Conservation (phyloP, 2,113 vertebrate genomes). For the Siphamia tubifer region DNA sequence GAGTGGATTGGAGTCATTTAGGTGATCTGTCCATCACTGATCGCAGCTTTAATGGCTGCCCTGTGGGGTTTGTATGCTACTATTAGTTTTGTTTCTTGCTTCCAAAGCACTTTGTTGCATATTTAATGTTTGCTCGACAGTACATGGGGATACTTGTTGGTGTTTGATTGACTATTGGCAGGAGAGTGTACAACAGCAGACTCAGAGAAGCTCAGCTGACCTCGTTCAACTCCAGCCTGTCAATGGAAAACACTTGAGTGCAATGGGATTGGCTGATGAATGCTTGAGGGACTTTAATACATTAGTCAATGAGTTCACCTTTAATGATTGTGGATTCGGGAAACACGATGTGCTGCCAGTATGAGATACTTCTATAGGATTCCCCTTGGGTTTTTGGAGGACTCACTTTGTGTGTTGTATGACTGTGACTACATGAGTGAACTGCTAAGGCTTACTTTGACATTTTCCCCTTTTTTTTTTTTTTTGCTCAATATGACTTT, state of each 20-base stretch:
- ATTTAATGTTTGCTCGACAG: conserved; percentile 46
- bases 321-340: not conserved
- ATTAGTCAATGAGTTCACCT: not conserved
- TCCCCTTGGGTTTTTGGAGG: no score
- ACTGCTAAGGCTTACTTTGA: no score
- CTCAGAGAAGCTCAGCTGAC: conserved; percentile 14
- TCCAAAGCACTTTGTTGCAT: conserved; percentile 22
- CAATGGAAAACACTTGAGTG: conserved; percentile 14
- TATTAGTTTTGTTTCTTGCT: not conserved
- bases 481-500: no score
- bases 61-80: not conserved
- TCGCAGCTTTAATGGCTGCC: not conserved
- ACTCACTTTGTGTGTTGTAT: no score
- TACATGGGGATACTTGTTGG: conserved; percentile 29
- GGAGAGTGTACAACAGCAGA: conserved; percentile 1
- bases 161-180: conserved; percentile 31
- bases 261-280: conserved; percentile 11
- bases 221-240: conserved; percentile 4
- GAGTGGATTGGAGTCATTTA: no score
- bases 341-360: not conserved
- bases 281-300: not conserved
- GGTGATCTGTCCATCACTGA: not conserved
- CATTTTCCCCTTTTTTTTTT: no score
- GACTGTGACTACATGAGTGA: not conserved
- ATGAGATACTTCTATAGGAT: not conserved